phyloP scores from a whole-genome alignment of 2,113 vertebrate species.

The Malurus cyaneus region DNA sequence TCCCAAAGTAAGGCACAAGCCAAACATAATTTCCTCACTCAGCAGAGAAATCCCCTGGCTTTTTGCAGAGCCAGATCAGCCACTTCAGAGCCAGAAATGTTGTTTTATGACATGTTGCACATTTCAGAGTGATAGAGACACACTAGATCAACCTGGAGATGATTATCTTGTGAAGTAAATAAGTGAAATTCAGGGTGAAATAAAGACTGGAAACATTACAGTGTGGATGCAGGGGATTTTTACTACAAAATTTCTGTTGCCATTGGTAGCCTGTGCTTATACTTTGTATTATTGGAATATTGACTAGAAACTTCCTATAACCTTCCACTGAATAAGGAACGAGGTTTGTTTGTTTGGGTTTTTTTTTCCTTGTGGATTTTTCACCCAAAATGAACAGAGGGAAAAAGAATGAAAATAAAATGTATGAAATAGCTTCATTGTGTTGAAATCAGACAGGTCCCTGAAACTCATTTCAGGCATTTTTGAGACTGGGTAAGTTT shows the following conservation, averaged over 20 bases:
- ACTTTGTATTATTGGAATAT: neutral
- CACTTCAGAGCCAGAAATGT: neutral
- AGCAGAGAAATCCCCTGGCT: neutral
- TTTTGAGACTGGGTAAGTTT: neutral
- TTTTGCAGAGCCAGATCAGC: neutral
- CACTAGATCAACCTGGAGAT: neutral
- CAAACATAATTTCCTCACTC: neutral
- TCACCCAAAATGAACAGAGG: neutral
- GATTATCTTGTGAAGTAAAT: neutral
- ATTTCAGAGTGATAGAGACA: neutral
- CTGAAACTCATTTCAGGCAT: neutral
- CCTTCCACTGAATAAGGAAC: neutral
- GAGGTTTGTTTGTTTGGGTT: neutral
- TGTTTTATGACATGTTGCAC: accelerated
- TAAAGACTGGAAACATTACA: accelerated
- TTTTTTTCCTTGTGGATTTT: neutral
- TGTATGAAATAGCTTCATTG: neutral
- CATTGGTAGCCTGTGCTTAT: neutral
- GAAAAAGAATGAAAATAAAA: neutral
- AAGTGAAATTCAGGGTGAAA: neutral
- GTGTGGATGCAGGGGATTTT: neutral
- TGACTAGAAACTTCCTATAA: neutral
- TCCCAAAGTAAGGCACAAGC: accelerated
- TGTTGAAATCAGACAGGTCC: neutral
- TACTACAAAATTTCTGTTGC: neutral